Evolutionary conservation across 2,888 invertebrate genomes (phyloP).

Genomic region (Mantis religiosa): DNA sequence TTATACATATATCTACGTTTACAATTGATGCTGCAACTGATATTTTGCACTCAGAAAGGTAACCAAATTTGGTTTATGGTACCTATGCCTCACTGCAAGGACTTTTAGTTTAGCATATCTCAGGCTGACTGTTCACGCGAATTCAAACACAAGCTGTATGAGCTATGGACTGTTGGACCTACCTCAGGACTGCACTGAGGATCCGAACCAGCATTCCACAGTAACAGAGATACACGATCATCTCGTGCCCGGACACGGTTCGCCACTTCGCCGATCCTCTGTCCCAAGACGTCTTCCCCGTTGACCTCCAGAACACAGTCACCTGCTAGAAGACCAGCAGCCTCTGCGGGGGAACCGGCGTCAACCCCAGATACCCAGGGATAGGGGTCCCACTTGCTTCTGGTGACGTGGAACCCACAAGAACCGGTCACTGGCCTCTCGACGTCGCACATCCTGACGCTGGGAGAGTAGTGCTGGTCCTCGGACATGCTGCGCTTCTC

Average conservation of each 20-base stretch:
- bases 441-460: slow-evolving; percentile 43
- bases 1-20: no score
- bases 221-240: slow-evolving; percentile 33
- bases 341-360: slow-evolving; percentile 56
- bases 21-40: no score
- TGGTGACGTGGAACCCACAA: slow-evolving; percentile 68
- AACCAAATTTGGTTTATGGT: no score
- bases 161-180: no score
- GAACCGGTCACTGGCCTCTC: slow-evolving; percentile 57
- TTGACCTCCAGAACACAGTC: slow-evolving; percentile 69
- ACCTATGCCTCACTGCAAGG: no score
- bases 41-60: no score
- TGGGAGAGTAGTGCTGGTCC: slow-evolving; percentile 9
- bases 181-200: slow-evolving; percentile 34
- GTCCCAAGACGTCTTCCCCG: slow-evolving; percentile 52
- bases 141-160: no score
- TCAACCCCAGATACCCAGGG: slow-evolving; percentile 72
- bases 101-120: no score
- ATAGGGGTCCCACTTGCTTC: slow-evolving; percentile 77
- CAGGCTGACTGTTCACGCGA: no score
- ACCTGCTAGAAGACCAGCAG: slow-evolving; percentile 62
- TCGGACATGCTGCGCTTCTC: neutral
- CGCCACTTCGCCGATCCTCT: slow-evolving; percentile 54
- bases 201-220: slow-evolving; percentile 37
- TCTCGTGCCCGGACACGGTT: slow-evolving; percentile 35